Percentiles rank a stretch among this genome's conserved stretches.
phyloP scores from a whole-genome alignment of 23 tunicate genomes.

The Halocynthia roretzi region DNA sequence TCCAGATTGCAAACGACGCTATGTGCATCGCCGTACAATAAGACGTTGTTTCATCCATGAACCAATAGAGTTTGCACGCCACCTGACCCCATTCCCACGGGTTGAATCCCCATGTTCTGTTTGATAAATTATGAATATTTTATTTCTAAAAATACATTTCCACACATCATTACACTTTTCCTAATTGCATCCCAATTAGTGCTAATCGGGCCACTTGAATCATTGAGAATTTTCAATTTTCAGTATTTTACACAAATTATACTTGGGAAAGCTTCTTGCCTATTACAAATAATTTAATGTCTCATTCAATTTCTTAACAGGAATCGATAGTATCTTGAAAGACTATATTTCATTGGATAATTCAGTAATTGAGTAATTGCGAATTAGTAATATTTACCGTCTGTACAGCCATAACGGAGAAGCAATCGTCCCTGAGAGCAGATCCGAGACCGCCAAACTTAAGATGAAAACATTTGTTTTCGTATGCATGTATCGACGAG shows the following conservation, averaged over 20 bases:
- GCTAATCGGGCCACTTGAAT: no score
- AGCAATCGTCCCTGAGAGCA: conserved; percentile 16
- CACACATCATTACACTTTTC: no score
- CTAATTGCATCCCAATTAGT: no score
- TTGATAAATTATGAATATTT: neutral
- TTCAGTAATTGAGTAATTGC: no score
- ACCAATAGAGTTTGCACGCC: conserved; percentile 31
- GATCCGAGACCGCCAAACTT: conserved; percentile 24
- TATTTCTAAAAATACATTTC: no score
- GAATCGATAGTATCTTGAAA: no score
- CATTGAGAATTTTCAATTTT: no score
- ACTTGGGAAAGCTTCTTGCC: no score
- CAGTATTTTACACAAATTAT: no score
- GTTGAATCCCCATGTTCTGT: conserved; percentile 29
- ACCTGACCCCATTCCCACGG: conserved; percentile 24
- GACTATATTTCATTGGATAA: no score
- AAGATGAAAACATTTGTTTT: conserved; percentile 21
- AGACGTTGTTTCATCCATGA: conserved; percentile 21
- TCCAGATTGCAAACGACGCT: conserved; percentile 27
- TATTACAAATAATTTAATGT: no score
- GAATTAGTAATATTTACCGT: neutral
- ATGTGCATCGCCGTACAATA: conserved; percentile 31
- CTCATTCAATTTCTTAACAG: no score
- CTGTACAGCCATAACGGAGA: conserved; percentile 22
- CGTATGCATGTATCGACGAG: conserved; percentile 20